Evolutionary conservation across 2,888 invertebrate species (phyloP).

Genomic region (Drosophila paracracens): DNA sequence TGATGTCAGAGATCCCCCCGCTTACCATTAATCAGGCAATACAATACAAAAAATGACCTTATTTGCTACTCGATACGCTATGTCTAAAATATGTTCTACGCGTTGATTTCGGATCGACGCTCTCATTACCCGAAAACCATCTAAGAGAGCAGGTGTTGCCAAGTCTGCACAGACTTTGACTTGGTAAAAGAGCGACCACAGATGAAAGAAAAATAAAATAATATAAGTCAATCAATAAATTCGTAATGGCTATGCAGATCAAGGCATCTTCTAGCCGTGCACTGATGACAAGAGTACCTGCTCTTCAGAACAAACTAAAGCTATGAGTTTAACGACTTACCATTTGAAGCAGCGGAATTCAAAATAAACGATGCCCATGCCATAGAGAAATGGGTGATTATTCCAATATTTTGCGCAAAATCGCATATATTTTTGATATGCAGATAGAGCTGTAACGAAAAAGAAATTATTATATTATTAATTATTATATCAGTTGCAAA

Average conservation of each 20-base stretch:
- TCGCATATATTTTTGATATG: slow-evolving; percentile 96
- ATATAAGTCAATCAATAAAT: not conserved
- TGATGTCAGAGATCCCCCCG: too few relatives aligned
- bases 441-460: slow-evolving; percentile 93
- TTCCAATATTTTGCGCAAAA: slow-evolving; percentile 92
- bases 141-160: too few relatives aligned
- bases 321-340: slow-evolving; percentile 88
- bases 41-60: too few relatives aligned
- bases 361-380: slow-evolving; percentile 97
- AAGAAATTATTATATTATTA: not conserved
- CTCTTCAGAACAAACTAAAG: not conserved
- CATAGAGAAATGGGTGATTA: slow-evolving; percentile 96
- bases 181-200: not conserved
- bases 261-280: not conserved
- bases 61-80: too few relatives aligned
- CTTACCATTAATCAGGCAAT: too few relatives aligned
- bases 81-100: too few relatives aligned
- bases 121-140: too few relatives aligned
- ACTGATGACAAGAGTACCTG: not conserved
- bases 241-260: not conserved
- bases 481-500: not conserved
- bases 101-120: too few relatives aligned
- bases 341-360: slow-evolving; percentile 98
- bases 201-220: not conserved
- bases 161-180: not conserved